Evolutionary conservation across 2,888 invertebrate genomes (phyloP).

Genomic region (Dryadula phaetusa): DNA sequence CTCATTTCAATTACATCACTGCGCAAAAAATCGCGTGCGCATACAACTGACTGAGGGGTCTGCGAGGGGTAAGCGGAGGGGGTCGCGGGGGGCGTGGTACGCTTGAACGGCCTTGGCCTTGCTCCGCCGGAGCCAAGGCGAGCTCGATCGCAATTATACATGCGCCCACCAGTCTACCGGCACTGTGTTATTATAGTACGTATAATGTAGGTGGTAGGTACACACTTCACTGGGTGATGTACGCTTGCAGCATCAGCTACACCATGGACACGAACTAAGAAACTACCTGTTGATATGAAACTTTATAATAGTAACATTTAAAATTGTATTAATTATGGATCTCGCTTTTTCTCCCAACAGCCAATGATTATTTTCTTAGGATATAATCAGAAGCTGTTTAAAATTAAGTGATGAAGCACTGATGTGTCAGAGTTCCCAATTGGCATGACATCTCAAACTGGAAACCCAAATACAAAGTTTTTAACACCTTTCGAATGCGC

Average conservation of each 20-base stretch:
- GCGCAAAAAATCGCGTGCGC: constrained; percentile 77
- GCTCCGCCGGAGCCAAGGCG: constrained; percentile 80
- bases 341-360: neutral
- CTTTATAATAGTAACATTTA: neutral
- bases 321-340: neutral
- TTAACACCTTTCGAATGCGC: constrained; percentile 59
- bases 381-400: neutral
- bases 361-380: neutral
- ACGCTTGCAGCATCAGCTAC: neutral
- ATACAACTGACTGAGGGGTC: constrained; percentile 49
- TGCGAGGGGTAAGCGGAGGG: constrained; percentile 43
- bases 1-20: constrained; percentile 74
- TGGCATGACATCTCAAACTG: constrained; percentile 49
- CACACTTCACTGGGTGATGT: neutral
- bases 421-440: constrained; percentile 23
- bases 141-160: constrained; percentile 75
- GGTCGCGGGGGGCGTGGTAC: constrained; percentile 51
- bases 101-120: constrained; percentile 77
- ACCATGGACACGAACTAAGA: neutral
- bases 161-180: constrained; percentile 78
- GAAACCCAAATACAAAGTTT: constrained; percentile 55
- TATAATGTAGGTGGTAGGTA: constrained; percentile 13
- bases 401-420: neutral
- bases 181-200: constrained; percentile 54
- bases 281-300: neutral